Evolutionary conservation across 2,797 vertebrate genomes (phyloP).

Genomic region (Phrynocephalus forsythii): DNA sequence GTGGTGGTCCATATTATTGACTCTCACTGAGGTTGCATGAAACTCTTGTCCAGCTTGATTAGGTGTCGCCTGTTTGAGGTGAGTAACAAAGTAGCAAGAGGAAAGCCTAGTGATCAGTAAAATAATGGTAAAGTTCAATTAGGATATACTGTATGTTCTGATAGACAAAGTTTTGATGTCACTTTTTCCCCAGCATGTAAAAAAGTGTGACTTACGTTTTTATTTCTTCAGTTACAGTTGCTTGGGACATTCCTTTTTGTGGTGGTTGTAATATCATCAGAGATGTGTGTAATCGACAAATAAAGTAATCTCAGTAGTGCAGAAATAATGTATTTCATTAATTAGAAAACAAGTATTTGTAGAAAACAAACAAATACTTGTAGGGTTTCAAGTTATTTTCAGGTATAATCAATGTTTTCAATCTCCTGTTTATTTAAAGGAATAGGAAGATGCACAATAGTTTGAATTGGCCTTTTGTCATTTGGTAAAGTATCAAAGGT

Average conservation of each 20-base stretch:
- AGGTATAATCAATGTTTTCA: neutral
- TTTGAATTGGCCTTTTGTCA: neutral
- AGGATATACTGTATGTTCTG: conserved; percentile 7
- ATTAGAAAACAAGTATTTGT: no score
- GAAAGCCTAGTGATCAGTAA: conserved; percentile 49
- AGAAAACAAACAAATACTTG: neutral
- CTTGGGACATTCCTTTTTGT: conserved; percentile 34
- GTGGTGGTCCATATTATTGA: neutral
- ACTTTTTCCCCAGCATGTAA: conserved; percentile 33
- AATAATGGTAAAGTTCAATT: conserved; percentile 38
- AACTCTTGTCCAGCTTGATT: conserved; percentile 57
- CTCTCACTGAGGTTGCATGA: neutral
- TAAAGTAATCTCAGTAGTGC: neutral
- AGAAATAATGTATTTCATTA: no score
- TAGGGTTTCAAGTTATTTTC: conserved; percentile 35
- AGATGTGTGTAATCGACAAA: neutral
- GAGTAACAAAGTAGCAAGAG: conserved; percentile 65
- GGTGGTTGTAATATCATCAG: conserved; percentile 26
- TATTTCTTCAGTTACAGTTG: conserved; percentile 5
- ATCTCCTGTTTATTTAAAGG: conserved; percentile 20
- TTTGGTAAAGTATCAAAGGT: neutral
- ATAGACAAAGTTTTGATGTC: conserved; percentile 30
- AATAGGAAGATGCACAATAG: neutral
- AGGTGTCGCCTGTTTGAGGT: conserved; percentile 70
- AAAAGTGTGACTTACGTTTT: neutral